Evolutionary conservation across 92 coral and sea anemone species (phyloP), one percentile per base, ranked within the genome.

Genomic region (Phenganax subtilis): DNA sequence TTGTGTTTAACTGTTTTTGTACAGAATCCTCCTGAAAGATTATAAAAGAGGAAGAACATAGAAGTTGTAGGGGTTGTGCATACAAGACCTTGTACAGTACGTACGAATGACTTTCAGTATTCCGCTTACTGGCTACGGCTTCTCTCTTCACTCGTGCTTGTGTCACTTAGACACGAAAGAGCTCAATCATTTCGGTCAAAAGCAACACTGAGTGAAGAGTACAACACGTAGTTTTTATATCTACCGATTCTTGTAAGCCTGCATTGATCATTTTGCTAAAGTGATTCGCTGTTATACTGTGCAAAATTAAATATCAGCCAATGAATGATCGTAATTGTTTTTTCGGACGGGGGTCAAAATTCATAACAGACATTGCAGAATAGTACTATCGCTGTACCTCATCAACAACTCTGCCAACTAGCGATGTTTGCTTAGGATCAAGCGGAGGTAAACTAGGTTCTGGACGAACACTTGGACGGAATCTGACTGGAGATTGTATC

Each of bases 391-490:
- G 37, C 3, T 73, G 53, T 75, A 70, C 82, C 84, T 91, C 97
- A 81, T 91, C 90, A 37, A 86, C 90, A 60, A 83, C 88, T 31
- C 87, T 90, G 44, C 89, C 97, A 59, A 94, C 88, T n/a, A 96
- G 96, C 61, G 97, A 91, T 55, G 92, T 91, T 28, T 89, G 90
- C 57, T 96, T 90, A 67, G 74, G 53, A 70, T 88, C 82, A 54
- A 96, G 62, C 1, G 99, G 98, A 27, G 99, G 99, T 12, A 96
- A 89, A 65, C 86, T 85, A 53, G 96, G 88, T 66, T 88, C 90
- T 9, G 99, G 99, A 76, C 92, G 96, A 20, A 96, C 99, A 2
- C 96, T 90, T 37, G 97, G 88, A 51, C 99, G 94, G 86, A 96
- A 96, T 28, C 97, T 90, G 77, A 92, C 97, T 64, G 99, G 99